Conservation (phyloP, 2,113 vertebrate genomes). For the Kobus ellipsiprymnus region DNA sequence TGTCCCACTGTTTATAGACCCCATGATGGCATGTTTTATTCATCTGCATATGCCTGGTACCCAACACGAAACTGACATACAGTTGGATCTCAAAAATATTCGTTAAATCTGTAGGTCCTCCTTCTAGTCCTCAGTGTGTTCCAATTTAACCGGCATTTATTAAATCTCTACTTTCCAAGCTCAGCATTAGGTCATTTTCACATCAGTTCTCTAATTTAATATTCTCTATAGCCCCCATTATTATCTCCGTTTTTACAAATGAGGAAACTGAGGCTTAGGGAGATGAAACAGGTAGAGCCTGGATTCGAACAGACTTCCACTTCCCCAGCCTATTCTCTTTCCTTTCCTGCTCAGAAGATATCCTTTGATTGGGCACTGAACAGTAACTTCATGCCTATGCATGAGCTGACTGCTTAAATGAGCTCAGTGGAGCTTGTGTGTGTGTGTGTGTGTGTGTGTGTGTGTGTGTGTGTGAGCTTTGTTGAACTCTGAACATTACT, state of each 20-base stretch:
- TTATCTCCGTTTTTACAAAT: not conserved
- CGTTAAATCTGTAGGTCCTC: not conserved
- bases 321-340: not conserved
- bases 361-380: conserved; percentile 6
- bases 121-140: not conserved
- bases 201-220: not conserved
- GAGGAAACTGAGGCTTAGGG: not conserved
- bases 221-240: not conserved
- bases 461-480: not conserved
- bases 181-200: not conserved
- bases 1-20: not conserved
- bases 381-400: conserved; percentile 32
- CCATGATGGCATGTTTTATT: not conserved
- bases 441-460: not conserved
- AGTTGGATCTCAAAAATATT: not conserved
- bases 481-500: not conserved
- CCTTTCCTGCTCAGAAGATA: not conserved
- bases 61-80: not conserved
- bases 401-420: not conserved
- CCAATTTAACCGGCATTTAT: not conserved
- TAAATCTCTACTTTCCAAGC: not conserved
- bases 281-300: not conserved
- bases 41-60: not conserved
- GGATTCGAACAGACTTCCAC: not conserved
- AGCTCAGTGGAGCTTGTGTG: not conserved